Conservation (phyloP, 2,113 vertebrate genomes). For the Strix aluco region DNA sequence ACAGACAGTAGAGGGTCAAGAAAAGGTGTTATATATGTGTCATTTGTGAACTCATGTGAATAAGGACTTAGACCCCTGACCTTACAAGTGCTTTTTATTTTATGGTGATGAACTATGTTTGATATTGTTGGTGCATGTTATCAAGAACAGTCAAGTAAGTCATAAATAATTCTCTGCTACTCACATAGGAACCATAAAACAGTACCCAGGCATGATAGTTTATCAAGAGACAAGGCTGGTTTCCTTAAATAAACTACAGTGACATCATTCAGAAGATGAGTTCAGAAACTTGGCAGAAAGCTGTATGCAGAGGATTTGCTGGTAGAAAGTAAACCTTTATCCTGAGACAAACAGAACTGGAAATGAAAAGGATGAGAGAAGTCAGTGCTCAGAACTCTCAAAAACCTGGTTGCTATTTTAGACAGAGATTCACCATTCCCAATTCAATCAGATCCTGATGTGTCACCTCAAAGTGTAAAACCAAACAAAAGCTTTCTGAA, state of each 20-base stretch:
- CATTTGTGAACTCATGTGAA: conserved; percentile 60
- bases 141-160: conserved; percentile 71
- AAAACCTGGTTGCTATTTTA: background rate
- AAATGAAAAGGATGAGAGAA: background rate
- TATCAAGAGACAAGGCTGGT: conserved; percentile 73
- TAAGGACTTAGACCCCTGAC: conserved; percentile 66
- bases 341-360: background rate
- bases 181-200: conserved; percentile 69
- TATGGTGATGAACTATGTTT: conserved; percentile 74
- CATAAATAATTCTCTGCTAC: conserved; percentile 73
- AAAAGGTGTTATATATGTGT: conserved; percentile 44
- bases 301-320: conserved; percentile 8
- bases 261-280: conserved; percentile 73
- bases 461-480: background rate
- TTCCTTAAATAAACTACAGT: conserved; percentile 77
- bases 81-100: conserved; percentile 69
- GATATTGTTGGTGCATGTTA: conserved; percentile 70
- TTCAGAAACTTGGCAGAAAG: conserved; percentile 50
- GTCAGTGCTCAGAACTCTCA: background rate
- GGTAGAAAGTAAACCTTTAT: conserved; percentile 17
- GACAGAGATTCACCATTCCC: background rate
- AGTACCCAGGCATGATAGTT: conserved; percentile 66
- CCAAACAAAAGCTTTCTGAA: background rate
- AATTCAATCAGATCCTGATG: background rate
- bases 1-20: background rate